Evolutionary conservation across 1,140 invertebrate species (phyloP), one percentile per base, ranked within the genome.

Genomic region (Atta texana): DNA sequence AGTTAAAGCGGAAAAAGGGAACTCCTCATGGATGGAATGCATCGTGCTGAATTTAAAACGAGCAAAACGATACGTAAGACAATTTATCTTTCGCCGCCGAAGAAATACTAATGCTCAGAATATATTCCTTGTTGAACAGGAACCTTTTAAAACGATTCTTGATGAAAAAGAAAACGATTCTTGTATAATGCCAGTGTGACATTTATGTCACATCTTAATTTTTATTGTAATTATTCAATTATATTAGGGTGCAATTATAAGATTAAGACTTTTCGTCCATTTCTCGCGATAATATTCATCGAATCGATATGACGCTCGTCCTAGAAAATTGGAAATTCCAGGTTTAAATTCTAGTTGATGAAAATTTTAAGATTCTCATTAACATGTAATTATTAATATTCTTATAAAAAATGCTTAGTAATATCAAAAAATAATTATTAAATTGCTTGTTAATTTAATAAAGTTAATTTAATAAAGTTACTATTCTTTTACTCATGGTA

Each of bases 11-110:
- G 18, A 74, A 75, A 84, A 74, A n/a, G 69, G 55, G 14, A 84
- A 18, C 68, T 63, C 21, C 24, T 74, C 68, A 61, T 34, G 53
- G 5, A 21, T n/a, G 69, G n/a, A 59, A 61, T 61, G 69, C 69
- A 63, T 28, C 24, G 55, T 34, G 57, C 24, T 51, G 80, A 84
- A 84, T 84, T 75, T 84, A 84, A 84, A 84, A 49, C 69, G 69
- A 84, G 80, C 80, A 63, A 74, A 63, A 28, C n/a, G 69, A 84
- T 34, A 44, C 57, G 24, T 84, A 75, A 82, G 55, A 74, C 69
- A 74, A 84, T 84, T 74, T 63, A 14, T 84, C 69, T 51, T 71
- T 55, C 34, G 31, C 69, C 24, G n/a, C 14, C 49, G n/a, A 84
- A 75, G 51, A 80, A n/a, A 12, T 75, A 84, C 68, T 49, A 59